phyloP scores from a whole-genome alignment of 2,797 vertebrate genomes.

The Poeciliopsis presidionis region DNA sequence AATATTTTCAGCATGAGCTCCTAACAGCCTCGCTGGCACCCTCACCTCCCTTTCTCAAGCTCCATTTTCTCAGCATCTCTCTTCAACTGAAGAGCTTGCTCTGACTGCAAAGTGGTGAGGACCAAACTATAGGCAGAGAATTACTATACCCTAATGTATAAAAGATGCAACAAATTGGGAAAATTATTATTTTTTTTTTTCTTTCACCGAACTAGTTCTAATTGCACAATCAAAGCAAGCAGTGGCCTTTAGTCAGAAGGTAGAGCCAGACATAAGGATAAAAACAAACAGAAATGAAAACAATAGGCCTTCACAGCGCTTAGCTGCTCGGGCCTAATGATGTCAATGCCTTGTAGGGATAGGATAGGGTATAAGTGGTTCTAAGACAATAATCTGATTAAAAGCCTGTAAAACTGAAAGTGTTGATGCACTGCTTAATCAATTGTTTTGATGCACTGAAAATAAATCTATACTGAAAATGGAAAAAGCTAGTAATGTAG shows the following conservation, averaged over 20 bases:
- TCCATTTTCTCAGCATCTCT: slow-evolving; percentile 30
- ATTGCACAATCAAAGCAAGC: background rate
- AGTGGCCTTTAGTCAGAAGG: background rate
- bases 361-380: no score
- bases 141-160: slow-evolving; percentile 68
- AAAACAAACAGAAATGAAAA: background rate
- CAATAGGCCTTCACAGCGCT: no score
- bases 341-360: no score
- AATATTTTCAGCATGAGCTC: slow-evolving; percentile 53
- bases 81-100: slow-evolving; percentile 29
- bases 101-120: slow-evolving; percentile 33
- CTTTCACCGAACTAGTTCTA: background rate
- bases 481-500: background rate
- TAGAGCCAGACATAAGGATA: background rate
- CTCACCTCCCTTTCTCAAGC: slow-evolving; percentile 24
- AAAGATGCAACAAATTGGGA: slow-evolving; percentile 46
- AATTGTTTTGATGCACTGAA: background rate
- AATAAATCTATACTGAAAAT: background rate
- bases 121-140: slow-evolving; percentile 61
- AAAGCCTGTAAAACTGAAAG: background rate
- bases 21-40: slow-evolving; percentile 47
- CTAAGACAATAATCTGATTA: background rate
- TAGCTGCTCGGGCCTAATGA: no score
- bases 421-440: background rate
- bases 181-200: slow-evolving; percentile 37